Conservation (phyloP, 2,113 vertebrate species). For the Dasyurus viverrinus region DNA sequence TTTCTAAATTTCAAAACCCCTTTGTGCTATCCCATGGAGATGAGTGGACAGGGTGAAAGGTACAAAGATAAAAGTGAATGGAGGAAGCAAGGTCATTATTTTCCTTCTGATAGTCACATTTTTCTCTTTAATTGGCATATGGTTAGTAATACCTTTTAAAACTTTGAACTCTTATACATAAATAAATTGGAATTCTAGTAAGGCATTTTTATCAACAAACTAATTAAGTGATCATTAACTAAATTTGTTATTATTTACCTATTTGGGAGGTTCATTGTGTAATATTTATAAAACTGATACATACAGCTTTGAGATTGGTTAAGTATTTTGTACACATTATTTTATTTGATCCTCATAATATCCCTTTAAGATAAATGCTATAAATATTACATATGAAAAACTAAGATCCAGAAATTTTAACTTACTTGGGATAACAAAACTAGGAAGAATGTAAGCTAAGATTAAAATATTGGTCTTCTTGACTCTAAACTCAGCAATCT, state of each 20-base stretch:
- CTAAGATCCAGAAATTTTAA: background rate
- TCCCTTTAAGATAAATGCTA: background rate
- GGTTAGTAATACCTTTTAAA: background rate
- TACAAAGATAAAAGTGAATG: background rate
- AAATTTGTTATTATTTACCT: background rate
- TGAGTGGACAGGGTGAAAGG: background rate
- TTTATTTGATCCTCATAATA: background rate
- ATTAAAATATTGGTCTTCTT: background rate
- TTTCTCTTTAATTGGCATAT: background rate
- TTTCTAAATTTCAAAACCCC: background rate
- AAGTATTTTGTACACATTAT: background rate
- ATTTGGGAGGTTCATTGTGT: background rate
- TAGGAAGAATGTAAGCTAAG: background rate
- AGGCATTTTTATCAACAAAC: background rate
- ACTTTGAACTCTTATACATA: background rate
- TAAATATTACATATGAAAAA: background rate
- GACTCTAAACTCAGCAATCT: background rate
- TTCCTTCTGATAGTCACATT: background rate
- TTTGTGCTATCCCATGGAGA: background rate
- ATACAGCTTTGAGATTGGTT: background rate
- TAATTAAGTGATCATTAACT: background rate
- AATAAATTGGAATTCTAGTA: background rate
- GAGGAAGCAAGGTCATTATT: background rate
- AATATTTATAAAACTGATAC: background rate
- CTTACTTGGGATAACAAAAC: background rate